Evolutionary conservation across 2,113 vertebrate genomes (phyloP), one percentile per base, ranked within the genome.

Genomic region (Pionites leucogaster): DNA sequence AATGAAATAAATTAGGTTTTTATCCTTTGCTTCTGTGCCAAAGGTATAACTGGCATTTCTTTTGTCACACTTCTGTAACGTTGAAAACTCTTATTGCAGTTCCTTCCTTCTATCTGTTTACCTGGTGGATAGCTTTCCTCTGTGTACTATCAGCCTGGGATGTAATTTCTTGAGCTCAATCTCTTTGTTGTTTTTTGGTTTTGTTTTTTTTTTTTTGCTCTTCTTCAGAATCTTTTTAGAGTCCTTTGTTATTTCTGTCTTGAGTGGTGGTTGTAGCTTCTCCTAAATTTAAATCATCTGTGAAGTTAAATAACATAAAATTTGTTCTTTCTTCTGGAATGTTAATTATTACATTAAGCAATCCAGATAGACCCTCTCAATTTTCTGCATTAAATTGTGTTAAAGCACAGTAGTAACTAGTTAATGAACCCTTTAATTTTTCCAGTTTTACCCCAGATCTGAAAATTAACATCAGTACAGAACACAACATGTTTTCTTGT

Each of bases 281-380:
- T 88, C 44, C 33, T 77, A 86, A 90, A 88, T 90, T 50, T 76
- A 81, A 92, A 87, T 46, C 2, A 65, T 64, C 17, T 77, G 31
- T 49, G 71, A 83, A 88, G 85, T 82, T 67, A 92, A 90, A 82
- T 77, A 75, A 85, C 20, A 47, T 42, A 7, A 64, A 78, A 27
- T 90, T 86, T 88, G 31, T 62, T 86, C 35, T 22, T 81, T 90
- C 63, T 88, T 88, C 60, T 60, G 39, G 35, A 90, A 53, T 70
- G 55, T 81, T 87, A 82, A 87, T 84, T 71, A 86, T 68, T 95
- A 28, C n/a, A 74, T 84, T 92, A 87, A 93, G 53, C 10, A 70
- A 47, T 68, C 17, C 53, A 74, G 47, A 39, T 10, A 88, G 17
- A 82, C 23, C 10, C 12, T 82, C 67, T 86, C 35, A 9, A 19